Percentiles rank a stretch among this genome's conserved stretches.
Conservation (phyloP, 2,113 vertebrate genomes). For the Atherinomorus stipes region DNA sequence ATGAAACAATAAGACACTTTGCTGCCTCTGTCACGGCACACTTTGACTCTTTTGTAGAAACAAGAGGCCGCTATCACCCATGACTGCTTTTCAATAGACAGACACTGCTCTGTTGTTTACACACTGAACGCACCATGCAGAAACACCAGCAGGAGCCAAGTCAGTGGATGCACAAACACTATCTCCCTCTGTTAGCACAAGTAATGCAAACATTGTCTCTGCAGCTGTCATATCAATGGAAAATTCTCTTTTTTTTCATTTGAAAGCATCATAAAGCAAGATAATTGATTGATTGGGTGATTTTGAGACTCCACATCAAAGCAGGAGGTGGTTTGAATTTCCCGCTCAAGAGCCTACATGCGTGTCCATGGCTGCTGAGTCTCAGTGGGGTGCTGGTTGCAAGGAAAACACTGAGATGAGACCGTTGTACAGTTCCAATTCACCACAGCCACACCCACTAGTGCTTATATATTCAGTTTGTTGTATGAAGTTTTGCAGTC, state of each 20-base stretch:
- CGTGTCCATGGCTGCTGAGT: too few species aligned
- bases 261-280: neutral
- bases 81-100: slow-evolving; percentile 21
- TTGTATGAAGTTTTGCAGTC: slow-evolving; percentile 42
- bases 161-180: slow-evolving; percentile 13
- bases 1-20: slow-evolving; percentile 50
- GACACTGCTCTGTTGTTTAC: slow-evolving; percentile 48
- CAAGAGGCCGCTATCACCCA: slow-evolving; percentile 46
- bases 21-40: slow-evolving; percentile 29
- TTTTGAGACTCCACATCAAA: too few species aligned
- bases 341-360: slow-evolving; percentile 5
- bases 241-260: neutral
- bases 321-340: slow-evolving; percentile 36
- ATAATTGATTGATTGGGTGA: too few species aligned
- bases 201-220: slow-evolving; percentile 19
- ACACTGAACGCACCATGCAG: neutral
- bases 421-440: slow-evolving; percentile 3
- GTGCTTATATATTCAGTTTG: slow-evolving; percentile 33
- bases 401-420: slow-evolving; percentile 4
- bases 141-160: slow-evolving; percentile 18
- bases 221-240: neutral
- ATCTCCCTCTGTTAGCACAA: slow-evolving; percentile 6
- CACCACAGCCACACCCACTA: slow-evolving; percentile 7
- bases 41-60: slow-evolving; percentile 22
- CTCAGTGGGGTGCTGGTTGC: neutral